Evolutionary conservation across 1,140 invertebrate species (phyloP), one percentile per base, ranked within the genome.

Genomic region (Panagrolaimus sp.): DNA sequence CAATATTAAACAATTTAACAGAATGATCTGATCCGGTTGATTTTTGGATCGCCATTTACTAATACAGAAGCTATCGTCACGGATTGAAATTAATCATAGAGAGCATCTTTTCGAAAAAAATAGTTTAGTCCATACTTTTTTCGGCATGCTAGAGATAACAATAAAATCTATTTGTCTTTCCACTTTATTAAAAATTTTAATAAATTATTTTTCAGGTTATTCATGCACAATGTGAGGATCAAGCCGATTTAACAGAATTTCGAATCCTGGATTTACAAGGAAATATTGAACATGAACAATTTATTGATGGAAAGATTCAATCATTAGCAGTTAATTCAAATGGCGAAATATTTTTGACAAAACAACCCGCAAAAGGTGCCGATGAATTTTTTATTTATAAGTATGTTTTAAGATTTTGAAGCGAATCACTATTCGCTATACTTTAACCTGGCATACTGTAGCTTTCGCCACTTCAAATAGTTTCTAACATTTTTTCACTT

Each of bases 241-340:
- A 71, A 38, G 65, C 72, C 8, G 64, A 65, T 25, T 63, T 73
- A 20, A 82, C 77, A 8, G 67, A 77, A 63, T 71, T 81, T 47
- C 70, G 72, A 14, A 63, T 81, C 5, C 48, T 83, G n/a, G 51
- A 69, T 31, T 57, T 82, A 3, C 63, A 72, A 46, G 79, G 79
- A 31, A 70, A 75, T 20, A 53, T 82, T 43, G 51, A 80, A 63
- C 81, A 83, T 63, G 76, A 82, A 64, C 71, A 74, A 1, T 76
- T 83, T 66, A 74, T 81, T 43, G 79, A 81, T 66, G 79, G 79
- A 20, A 78, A 77, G 23, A 69, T 78, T 20, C 70, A 78, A 66
- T 72, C 74, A 48, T 61, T 81, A 46, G 74, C 69, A 9, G 69
- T 83, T n/a, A 31, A 31, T 38, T 45, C 47, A 13, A 62, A 68